Percentiles rank a stretch among this genome's conserved stretches.
These are phyloP conservation scores for Cantharis lateralis DNA, from an alignment of 2,888 invertebrate species.

Conservation along the genomic window DNA sequence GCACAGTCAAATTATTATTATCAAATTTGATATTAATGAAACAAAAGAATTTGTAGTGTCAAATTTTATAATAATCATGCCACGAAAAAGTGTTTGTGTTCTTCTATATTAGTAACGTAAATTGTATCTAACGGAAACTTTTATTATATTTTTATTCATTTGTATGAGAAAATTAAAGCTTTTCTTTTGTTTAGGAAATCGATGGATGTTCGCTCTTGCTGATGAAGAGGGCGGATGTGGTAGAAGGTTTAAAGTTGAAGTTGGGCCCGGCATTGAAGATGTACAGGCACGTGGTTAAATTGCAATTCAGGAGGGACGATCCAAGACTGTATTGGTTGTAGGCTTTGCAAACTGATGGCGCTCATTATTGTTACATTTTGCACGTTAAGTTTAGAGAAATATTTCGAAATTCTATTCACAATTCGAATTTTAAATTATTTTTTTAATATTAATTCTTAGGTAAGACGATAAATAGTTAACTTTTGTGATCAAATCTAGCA, in stretches of 20 bases:
- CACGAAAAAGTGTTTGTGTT: no score
- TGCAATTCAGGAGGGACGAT: slow-evolving; percentile 80
- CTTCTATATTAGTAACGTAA: no score
- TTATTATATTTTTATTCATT: no score
- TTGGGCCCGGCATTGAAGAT: slow-evolving; percentile 88
- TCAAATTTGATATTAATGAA: no score
- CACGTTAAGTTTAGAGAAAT: neutral
- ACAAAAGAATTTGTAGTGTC: no score
- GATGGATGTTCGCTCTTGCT: slow-evolving; percentile 87
- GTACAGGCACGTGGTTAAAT: slow-evolving; percentile 77
- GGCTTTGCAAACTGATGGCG: neutral
- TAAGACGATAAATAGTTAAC: neutral
- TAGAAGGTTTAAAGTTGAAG: slow-evolving; percentile 79
- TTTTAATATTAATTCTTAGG: neutral
- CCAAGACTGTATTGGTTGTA: slow-evolving; percentile 74
- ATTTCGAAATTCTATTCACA: neutral
- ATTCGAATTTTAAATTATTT: slow-evolving; percentile 1
- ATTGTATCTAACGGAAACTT: no score
- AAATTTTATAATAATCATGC: no score
- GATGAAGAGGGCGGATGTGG: slow-evolving; percentile 82
- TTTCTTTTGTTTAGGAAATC: slow-evolving; percentile 65
- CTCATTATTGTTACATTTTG: neutral
- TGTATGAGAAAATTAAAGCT: no score
- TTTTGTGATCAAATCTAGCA: neutral
- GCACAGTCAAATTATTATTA: no score